Percentiles rank a stretch among this genome's conserved stretches.
Evolutionary conservation across 1,140 invertebrate genomes (phyloP).

Genomic region (Heliconius hermathena): DNA sequence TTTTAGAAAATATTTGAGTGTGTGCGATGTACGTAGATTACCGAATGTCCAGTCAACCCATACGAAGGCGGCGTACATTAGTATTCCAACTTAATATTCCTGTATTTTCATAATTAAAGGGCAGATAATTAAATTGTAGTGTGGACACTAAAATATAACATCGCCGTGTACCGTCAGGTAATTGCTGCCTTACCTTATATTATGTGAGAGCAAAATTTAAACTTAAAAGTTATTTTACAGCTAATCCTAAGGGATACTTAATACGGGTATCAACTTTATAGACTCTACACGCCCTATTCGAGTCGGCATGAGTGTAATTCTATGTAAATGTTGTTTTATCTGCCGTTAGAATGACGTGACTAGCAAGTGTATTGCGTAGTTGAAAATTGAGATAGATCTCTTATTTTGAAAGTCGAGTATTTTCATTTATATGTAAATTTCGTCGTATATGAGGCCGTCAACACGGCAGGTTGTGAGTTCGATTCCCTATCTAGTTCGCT

Average conservation of each 20-base stretch:
- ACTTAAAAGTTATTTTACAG: neutral
- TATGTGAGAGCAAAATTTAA: neutral
- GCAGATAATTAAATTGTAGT: neutral
- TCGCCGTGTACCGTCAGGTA: neutral
- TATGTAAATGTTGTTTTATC: constrained; percentile 8
- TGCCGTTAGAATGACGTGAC: constrained; percentile 1
- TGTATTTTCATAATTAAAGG: constrained; percentile 3
- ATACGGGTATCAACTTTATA: constrained; percentile 6
- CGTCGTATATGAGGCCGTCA: too few species aligned
- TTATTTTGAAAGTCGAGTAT: neutral
- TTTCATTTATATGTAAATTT: neutral
- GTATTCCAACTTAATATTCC: neutral
- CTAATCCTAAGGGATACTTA: constrained; percentile 12
- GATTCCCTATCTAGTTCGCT: too few species aligned
- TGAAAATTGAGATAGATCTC: neutral
- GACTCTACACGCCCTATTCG: neutral
- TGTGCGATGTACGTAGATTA: too few species aligned
- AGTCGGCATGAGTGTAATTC: constrained; percentile 1
- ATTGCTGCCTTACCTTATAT: neutral
- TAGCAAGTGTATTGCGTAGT: neutral
- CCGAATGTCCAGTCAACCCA: too few species aligned
- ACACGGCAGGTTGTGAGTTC: too few species aligned
- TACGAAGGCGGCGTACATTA: neutral
- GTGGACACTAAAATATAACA: neutral
- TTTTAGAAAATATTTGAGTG: too few species aligned